Conservation (phyloP, 2,888 invertebrate species). For the Thereva nobilitata region DNA sequence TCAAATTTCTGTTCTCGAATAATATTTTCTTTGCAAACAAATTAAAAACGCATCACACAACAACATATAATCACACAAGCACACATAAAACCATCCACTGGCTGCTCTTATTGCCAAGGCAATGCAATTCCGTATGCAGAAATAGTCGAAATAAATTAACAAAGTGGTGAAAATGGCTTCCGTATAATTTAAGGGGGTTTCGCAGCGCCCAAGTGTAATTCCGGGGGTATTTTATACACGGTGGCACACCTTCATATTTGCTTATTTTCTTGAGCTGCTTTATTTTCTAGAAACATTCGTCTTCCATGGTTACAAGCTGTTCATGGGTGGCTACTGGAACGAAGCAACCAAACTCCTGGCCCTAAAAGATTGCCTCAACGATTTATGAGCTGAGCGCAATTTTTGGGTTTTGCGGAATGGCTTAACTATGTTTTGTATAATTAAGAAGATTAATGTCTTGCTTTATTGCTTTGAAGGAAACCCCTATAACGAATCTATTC, state of each 20-base stretch:
- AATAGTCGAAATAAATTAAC: slow-evolving; percentile 25
- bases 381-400: slow-evolving; percentile 28
- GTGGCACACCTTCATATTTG: neutral
- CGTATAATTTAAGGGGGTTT: neutral
- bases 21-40: slow-evolving; percentile 12
- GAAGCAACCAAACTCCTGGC: too few species aligned
- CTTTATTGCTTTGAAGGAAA: slow-evolving; percentile 12
- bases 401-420: slow-evolving; percentile 35
- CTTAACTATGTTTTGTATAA: slow-evolving; percentile 26
- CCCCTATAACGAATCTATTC: too few species aligned
- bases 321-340: too few species aligned
- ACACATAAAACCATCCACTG: too few species aligned
- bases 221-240: too few species aligned
- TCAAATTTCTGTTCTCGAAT: slow-evolving; percentile 58
- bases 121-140: neutral
- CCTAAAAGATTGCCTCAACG: slow-evolving; percentile 8
- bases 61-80: neutral
- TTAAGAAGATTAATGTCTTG: slow-evolving; percentile 37
- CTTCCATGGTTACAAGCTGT: too few species aligned
- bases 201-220: too few species aligned
- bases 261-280: neutral
- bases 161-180: slow-evolving; percentile 21
- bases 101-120: neutral
- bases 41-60: neutral
- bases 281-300: neutral